A percentile compares a stretch with the other conserved stretches of the same genome.
These are phyloP conservation scores for Yponomeuta cagnagella DNA, from an alignment of 2,888 invertebrate genomes.

Conservation along the genomic window DNA sequence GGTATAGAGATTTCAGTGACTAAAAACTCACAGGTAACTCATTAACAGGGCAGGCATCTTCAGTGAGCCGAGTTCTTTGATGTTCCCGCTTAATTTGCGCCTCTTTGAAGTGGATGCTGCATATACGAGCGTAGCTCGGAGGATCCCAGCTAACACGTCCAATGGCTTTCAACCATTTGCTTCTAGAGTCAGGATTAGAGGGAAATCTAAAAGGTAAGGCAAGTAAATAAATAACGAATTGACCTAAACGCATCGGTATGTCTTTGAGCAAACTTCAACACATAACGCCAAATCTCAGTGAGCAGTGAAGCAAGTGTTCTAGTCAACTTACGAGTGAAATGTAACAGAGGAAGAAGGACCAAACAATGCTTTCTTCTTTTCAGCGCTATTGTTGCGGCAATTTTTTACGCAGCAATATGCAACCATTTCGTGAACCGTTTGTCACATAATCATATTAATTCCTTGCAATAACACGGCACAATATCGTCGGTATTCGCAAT, in stretches of 20 bases:
- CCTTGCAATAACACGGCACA: neutral
- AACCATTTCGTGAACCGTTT: slow-evolving; percentile 26
- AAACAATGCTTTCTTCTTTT: slow-evolving; percentile 10
- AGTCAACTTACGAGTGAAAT: slow-evolving; percentile 15
- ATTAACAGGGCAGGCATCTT: slow-evolving; percentile 30
- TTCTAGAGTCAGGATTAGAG: slow-evolving; percentile 22
- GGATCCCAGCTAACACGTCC: slow-evolving; percentile 36
- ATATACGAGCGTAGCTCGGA: slow-evolving; percentile 29
- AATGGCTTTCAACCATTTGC: slow-evolving; percentile 36
- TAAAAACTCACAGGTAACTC: slow-evolving; percentile 31
- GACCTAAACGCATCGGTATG: too few species aligned
- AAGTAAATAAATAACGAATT: neutral
- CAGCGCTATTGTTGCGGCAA: slow-evolving; percentile 31
- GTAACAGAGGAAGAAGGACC: slow-evolving; percentile 18
- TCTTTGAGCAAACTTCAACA: too few species aligned
- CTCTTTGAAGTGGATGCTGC: slow-evolving; percentile 32
- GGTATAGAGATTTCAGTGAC: neutral
- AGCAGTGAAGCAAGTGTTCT: too few species aligned
- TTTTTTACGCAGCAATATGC: slow-evolving; percentile 36
- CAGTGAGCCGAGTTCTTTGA: slow-evolving; percentile 28
- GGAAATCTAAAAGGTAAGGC: slow-evolving; percentile 11
- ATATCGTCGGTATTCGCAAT: neutral
- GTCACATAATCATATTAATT: neutral
- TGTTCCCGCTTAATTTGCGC: slow-evolving; percentile 31
- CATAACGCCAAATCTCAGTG: too few species aligned